A percentile compares a stretch with the other conserved stretches of the same genome.
Conservation (phyloP, 2,797 vertebrate species). For the Hypotaenidia philippensis region DNA sequence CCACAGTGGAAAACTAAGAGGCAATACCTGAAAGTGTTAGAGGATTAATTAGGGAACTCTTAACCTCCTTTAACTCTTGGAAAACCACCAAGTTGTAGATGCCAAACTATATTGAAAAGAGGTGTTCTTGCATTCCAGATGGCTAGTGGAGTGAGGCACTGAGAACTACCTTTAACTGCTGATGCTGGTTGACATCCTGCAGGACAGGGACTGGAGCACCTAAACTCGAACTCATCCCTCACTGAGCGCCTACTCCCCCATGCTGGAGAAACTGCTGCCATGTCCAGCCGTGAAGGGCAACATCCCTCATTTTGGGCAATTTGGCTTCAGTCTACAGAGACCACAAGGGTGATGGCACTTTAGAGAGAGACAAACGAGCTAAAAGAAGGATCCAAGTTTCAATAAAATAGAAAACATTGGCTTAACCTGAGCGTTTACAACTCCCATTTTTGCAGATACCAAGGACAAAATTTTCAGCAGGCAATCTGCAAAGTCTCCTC, state of each 20-base stretch:
- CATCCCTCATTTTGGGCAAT: neutral
- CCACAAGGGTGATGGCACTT: neutral
- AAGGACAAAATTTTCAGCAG: neutral
- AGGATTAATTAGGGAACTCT: neutral
- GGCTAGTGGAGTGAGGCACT: neutral
- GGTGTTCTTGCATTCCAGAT: neutral
- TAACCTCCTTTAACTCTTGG: neutral
- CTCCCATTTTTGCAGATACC: neutral
- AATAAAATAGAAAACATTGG: neutral
- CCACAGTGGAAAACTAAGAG: neutral
- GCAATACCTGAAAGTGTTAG: neutral
- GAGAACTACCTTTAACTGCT: neutral
- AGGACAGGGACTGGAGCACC: neutral
- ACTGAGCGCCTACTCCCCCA: fast-evolving
- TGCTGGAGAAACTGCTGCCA: neutral
- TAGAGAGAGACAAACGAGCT: neutral
- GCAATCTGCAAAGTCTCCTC: neutral
- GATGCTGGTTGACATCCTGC: neutral
- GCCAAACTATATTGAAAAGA: neutral
- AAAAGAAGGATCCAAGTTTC: neutral
- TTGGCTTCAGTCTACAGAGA: neutral
- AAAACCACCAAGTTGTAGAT: neutral
- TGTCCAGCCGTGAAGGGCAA: neutral
- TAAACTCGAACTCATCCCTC: neutral
- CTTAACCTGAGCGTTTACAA: fast-evolving